Evolutionary conservation across 2,113 vertebrate genomes (phyloP).

Genomic region (Argyrosomus japonicus): DNA sequence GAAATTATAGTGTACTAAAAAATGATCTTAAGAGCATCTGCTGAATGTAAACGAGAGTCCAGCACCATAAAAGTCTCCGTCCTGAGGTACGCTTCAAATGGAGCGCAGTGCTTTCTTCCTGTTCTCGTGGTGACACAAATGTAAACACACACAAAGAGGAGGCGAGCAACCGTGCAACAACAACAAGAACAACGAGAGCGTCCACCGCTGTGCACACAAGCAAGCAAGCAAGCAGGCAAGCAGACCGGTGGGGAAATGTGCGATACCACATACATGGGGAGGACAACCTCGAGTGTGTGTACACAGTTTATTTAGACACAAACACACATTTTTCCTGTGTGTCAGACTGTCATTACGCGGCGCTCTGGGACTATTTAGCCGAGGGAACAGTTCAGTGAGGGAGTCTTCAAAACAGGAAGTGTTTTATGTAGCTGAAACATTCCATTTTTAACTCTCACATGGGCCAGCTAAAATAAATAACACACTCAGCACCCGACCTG

Average conservation of each 20-base stretch:
- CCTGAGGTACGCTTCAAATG: constrained; percentile 22
- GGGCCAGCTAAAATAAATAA: constrained; percentile 76
- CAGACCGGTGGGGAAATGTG: constrained; percentile 7
- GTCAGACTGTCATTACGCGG: constrained; percentile 50
- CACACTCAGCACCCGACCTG: constrained; percentile 46
- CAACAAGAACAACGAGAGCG: constrained; percentile 11
- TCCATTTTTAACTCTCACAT: constrained; percentile 83
- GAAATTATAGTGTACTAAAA: neutral
- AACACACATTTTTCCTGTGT: constrained; percentile 36
- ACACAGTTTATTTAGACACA: constrained; percentile 35
- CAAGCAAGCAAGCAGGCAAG: neutral
- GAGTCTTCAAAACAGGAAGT: constrained; percentile 82
- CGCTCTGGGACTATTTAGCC: constrained; percentile 67
- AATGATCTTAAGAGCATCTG: neutral
- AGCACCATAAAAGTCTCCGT: neutral
- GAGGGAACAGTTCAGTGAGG: constrained; percentile 56
- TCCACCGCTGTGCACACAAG: neutral
- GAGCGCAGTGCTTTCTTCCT: constrained; percentile 24
- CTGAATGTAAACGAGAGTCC: constrained; percentile 9
- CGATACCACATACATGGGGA: constrained; percentile 3
- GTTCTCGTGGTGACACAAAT: constrained; percentile 12
- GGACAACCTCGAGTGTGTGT: constrained; percentile 3
- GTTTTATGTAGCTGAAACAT: constrained; percentile 82
- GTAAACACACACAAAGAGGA: neutral
- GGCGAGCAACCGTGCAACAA: constrained; percentile 3